Evolutionary conservation across 1,140 invertebrate genomes (phyloP).

Genomic region (Drosophila tristis): DNA sequence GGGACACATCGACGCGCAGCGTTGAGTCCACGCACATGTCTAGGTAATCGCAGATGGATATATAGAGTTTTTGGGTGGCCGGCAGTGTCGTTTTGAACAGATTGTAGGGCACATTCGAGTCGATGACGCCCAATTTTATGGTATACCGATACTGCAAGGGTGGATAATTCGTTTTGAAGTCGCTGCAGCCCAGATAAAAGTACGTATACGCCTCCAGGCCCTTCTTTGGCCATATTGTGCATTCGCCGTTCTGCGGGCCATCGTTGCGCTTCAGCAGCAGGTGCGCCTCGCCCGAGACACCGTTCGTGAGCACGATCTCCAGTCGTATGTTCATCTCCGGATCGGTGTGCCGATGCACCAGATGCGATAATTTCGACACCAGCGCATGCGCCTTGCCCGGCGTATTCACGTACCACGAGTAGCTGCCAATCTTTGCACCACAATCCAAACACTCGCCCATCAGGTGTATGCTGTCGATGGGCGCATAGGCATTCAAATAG

Average conservation of each 20-base stretch:
- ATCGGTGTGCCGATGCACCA: not conserved
- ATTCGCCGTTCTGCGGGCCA: constrained; percentile 20
- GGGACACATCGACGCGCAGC: not conserved
- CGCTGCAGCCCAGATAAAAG: constrained; percentile 13
- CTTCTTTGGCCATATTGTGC: not conserved
- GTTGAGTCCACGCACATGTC: constrained; percentile 7
- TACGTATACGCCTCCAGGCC: constrained; percentile 15
- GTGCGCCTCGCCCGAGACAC: not conserved
- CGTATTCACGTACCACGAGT: constrained; percentile 27
- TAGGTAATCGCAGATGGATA: constrained; percentile 23
- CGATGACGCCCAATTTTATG: not conserved
- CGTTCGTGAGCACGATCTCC: not conserved
- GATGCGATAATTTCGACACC: not conserved
- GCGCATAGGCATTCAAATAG: not conserved
- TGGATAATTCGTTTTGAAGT: not conserved
- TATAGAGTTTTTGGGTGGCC: not conserved
- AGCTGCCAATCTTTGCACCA: not conserved
- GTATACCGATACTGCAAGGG: constrained; percentile 24
- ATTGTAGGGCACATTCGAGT: not conserved
- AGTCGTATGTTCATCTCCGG: not conserved
- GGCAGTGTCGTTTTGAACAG: not conserved
- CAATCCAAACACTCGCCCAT: constrained; percentile 16
- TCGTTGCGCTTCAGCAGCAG: not conserved
- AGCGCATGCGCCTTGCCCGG: rapidly evolving
- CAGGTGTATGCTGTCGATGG: constrained; percentile 15